Evolutionary conservation across 2,113 vertebrate species (phyloP).

Genomic region (Nestor notabilis): DNA sequence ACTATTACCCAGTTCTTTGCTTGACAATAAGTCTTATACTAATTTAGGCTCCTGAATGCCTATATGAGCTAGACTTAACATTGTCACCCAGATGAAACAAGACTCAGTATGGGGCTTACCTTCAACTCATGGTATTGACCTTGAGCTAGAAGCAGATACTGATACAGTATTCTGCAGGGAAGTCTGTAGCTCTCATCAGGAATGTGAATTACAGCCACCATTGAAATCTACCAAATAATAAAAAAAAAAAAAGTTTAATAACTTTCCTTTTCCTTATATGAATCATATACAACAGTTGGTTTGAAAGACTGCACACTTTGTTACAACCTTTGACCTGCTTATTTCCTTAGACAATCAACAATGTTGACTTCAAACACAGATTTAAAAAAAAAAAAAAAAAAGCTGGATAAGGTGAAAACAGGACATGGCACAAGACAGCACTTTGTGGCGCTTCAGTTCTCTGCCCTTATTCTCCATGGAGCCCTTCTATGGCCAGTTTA

Average conservation of each 20-base stretch:
- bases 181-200: conserved; percentile 89
- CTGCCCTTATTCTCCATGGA: background rate
- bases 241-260: background rate
- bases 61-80: background rate
- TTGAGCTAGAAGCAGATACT: conserved; percentile 89
- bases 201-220: conserved; percentile 89
- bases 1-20: background rate
- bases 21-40: background rate
- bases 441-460: background rate
- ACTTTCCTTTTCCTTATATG: background rate
- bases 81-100: background rate
- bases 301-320: background rate
- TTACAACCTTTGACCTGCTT: background rate
- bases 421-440: background rate
- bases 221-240: conserved; percentile 79
- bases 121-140: conserved; percentile 93
- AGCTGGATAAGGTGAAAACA: background rate
- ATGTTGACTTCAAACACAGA: background rate
- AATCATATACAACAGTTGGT: background rate
- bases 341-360: background rate
- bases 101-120: conserved; percentile 66
- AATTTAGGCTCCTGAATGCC: conserved; percentile 6
- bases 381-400: background rate
- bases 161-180: conserved; percentile 88
- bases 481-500: background rate